phyloP scores from a whole-genome alignment of 2,113 vertebrate genomes.

The Spizaetus ornatus region DNA sequence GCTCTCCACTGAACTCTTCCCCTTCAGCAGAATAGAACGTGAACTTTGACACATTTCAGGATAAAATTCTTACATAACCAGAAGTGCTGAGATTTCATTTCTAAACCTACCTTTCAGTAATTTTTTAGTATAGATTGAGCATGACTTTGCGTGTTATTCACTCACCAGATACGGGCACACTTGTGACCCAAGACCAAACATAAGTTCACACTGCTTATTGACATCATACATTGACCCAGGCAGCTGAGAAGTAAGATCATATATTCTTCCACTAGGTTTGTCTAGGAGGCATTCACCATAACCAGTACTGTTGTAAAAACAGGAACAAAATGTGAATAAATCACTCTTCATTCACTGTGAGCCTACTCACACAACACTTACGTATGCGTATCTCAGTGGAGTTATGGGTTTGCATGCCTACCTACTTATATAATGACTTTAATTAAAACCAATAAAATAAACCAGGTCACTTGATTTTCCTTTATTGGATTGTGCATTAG shows the following conservation, averaged over 20 bases:
- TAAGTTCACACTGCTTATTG: conserved; percentile 94
- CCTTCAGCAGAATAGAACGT: neutral
- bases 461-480: neutral
- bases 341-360: neutral
- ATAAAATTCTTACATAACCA: neutral
- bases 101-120: neutral
- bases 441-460: neutral
- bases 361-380: neutral
- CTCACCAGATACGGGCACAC: conserved; percentile 94
- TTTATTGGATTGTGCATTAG: neutral
- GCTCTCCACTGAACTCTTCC: neutral
- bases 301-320: conserved; percentile 79
- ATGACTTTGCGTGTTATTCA: neutral
- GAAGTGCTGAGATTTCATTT: neutral
- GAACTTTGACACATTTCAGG: neutral
- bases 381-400: neutral
- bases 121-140: neutral
- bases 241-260: conserved; percentile 83
- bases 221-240: conserved; percentile 90
- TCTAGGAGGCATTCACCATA: conserved; percentile 96
- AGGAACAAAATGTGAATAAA: neutral
- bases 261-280: conserved; percentile 83
- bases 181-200: conserved; percentile 92
- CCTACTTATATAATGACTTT: neutral
- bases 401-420: neutral